Conservation (phyloP, 2,888 invertebrate species). For the Deilephila porcellus region DNA sequence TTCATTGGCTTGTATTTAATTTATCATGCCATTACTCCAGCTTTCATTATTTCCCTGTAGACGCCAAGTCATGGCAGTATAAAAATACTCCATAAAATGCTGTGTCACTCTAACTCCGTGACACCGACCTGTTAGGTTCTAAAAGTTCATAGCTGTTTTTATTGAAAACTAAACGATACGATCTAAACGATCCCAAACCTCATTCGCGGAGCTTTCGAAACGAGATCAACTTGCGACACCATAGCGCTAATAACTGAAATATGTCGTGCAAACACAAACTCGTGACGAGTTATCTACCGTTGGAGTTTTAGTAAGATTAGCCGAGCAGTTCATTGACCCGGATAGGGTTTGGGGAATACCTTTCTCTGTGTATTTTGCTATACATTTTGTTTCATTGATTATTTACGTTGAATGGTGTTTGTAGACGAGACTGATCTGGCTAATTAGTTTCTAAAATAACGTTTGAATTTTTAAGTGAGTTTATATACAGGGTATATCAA, state of each 20-base stretch:
- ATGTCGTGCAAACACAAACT: neutral
- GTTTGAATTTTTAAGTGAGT: too few relatives aligned
- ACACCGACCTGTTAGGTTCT: neutral
- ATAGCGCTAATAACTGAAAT: neutral
- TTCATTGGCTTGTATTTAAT: too few relatives aligned
- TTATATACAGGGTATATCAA: too few relatives aligned
- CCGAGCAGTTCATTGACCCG: neutral
- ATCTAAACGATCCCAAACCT: neutral
- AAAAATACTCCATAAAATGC: too few relatives aligned
- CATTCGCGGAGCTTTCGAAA: neutral
- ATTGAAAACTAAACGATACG: neutral
- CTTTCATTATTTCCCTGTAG: too few relatives aligned
- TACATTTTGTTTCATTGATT: too few relatives aligned
- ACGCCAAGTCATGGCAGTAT: too few relatives aligned
- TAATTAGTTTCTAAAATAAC: too few relatives aligned
- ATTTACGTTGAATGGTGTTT: too few relatives aligned
- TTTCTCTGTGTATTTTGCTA: neutral
- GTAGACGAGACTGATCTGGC: too few relatives aligned
- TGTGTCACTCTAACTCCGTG: neutral
- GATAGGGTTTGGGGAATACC: neutral
- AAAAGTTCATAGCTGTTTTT: neutral
- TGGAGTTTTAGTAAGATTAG: conserved; percentile 8
- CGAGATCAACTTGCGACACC: neutral
- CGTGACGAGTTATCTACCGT: conserved; percentile 11
- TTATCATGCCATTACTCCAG: too few relatives aligned